Conservation (phyloP, 2,113 vertebrate species). For the Brachirus orientalis region DNA sequence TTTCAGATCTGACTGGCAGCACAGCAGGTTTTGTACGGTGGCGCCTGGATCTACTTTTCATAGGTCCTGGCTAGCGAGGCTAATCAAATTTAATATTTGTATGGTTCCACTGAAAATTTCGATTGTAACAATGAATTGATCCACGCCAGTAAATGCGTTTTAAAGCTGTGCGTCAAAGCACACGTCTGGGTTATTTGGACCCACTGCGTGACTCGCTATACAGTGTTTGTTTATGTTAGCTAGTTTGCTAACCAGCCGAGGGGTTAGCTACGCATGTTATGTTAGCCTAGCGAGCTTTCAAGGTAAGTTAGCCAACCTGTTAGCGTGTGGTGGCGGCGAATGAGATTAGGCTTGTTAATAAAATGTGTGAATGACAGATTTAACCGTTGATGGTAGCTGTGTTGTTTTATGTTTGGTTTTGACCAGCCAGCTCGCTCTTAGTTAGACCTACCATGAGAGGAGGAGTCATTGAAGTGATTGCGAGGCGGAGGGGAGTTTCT, state of each 20-base stretch:
- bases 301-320: conserved; percentile 69
- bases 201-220: neutral
- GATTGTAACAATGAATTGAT: neutral
- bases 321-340: conserved; percentile 32
- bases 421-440: conserved; percentile 7
- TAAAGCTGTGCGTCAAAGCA: rapidly evolving
- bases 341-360: neutral
- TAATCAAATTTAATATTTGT: conserved; percentile 48
- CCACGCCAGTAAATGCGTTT: too few species aligned
- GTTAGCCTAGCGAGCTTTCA: conserved; percentile 45
- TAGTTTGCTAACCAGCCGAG: conserved; percentile 55
- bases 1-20: conserved; percentile 70
- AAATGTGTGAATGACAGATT: neutral
- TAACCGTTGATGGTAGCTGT: neutral
- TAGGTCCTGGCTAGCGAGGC: conserved; percentile 64
- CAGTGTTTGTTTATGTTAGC: conserved; percentile 79
- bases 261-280: conserved; percentile 57
- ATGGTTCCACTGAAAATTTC: conserved; percentile 3
- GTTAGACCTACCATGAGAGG: conserved; percentile 42
- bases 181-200: neutral
- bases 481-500: conserved; percentile 68
- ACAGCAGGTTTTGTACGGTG: conserved; percentile 70
- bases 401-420: neutral
- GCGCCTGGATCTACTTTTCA: conserved; percentile 78
- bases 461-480: conserved; percentile 72